These are phyloP conservation scores for Platichthys flesus DNA, from an alignment of 2,113 vertebrate genomes.

Conservation along the genomic window DNA sequence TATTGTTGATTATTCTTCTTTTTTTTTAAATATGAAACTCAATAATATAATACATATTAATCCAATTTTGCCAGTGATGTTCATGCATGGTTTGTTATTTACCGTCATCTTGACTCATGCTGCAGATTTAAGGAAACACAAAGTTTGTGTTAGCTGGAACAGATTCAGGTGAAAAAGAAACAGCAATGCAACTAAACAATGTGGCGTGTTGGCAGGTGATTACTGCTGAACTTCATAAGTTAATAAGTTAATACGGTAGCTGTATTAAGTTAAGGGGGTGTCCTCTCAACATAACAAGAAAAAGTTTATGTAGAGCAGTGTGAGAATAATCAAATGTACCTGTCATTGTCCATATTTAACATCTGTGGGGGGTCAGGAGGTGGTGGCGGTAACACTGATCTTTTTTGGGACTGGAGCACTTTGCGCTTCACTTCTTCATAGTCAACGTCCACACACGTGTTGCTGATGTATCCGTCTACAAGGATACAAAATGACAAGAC, in stretches of 20 bases:
- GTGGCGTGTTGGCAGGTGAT: background rate
- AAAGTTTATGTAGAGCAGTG: background rate
- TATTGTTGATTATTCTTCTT: no score
- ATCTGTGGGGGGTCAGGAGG: constrained; percentile 60
- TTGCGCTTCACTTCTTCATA: constrained; percentile 80
- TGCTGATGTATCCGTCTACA: constrained; percentile 83
- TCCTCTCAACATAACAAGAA: background rate
- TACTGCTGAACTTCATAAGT: no score
- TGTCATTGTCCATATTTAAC: constrained; percentile 60
- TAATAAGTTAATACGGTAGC: background rate
- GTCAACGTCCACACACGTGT: constrained; percentile 81
- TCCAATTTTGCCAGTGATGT: background rate
- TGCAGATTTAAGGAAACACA: constrained; percentile 64
- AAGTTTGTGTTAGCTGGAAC: constrained; percentile 30
- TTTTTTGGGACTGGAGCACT: constrained; percentile 32
- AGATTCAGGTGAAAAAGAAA: background rate
- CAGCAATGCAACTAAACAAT: constrained; percentile 5
- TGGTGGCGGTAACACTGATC: constrained; percentile 55
- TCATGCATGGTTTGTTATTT: constrained; percentile 36
- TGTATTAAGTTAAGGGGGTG: no score
- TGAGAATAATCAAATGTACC: constrained; percentile 54
- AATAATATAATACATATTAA: background rate
- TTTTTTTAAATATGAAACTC: no score
- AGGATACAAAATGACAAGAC: background rate
- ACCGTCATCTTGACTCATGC: constrained; percentile 70